Base-by-base conservation (phyloP, 2,113 vertebrate species). In the Vulpes lagopus region DNA sequence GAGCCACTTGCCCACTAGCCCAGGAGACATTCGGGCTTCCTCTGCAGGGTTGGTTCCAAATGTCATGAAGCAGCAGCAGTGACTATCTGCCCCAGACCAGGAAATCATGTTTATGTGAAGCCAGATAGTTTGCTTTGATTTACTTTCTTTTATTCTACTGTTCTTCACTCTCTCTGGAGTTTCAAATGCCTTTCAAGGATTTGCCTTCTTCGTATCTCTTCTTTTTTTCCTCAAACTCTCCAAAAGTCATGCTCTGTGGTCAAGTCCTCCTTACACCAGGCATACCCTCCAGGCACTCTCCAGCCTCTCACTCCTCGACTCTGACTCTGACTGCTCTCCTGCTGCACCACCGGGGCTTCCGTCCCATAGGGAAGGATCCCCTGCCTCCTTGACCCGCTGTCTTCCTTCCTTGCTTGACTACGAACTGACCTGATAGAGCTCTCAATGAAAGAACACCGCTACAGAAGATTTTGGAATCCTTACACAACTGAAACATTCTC, bases 51-150 rank as follows among this genome's bases (percentile, higher is more conserved):
- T 65, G 23, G 11, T 23, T 65, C 55, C 30, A 11, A 30, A 4
- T 1, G 1, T 32, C 11, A n/a, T 0, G 15, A 60, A 20, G 9
- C 32, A 20, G 20, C 71, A 62, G 15, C 15, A 3, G 8, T 0
- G 25, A 8, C 17, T 19, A 1, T 8, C 30, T 17, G 27, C 17
- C 35, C 8, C 59, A 76, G 25, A n/a, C 55, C 14, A 2, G 4
- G 19, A 43, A 20, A 16, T 2, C 3, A 3, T 15, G 11, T 10
- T 25, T 25, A 4, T 8, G 8, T 25, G 19, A 6, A 55, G 38
- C 43, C 20, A 43, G 20, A 23, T 0, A 30, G 5, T 8, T 4
- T 16, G 49, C 9, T 38, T n/a, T 32, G n/a, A 30, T 23, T 16
- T 17, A 8, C 1, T 32, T 25, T 51, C 49, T 59, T 27, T 60